These are phyloP conservation scores for Euwallacea similis DNA, from an alignment of 1,140 invertebrate genomes.

Conservation along the genomic window DNA sequence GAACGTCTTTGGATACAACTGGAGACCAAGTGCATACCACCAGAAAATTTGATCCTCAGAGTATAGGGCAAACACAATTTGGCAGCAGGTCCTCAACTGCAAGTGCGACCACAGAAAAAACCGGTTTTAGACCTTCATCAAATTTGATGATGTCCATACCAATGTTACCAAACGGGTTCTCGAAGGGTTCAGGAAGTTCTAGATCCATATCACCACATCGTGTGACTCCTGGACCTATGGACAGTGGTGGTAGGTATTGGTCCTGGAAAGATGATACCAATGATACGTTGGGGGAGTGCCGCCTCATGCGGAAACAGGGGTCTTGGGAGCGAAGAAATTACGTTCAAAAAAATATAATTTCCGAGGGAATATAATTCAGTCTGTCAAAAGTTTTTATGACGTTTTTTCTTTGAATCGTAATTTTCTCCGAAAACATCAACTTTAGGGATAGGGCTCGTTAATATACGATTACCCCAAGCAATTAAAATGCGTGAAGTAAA, in stretches of 20 bases:
- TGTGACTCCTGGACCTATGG: not conserved
- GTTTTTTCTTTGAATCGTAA: no score
- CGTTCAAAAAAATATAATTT: no score
- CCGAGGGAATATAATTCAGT: no score
- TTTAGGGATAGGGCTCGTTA: no score
- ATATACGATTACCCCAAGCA: no score
- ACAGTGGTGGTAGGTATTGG: constrained; percentile 3
- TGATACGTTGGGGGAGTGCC: constrained; percentile 29
- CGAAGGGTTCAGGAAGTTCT: constrained; percentile 6
- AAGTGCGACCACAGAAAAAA: constrained; percentile 9
- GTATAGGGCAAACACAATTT: not conserved
- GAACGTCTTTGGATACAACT: not conserved
- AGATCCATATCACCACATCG: constrained; percentile 5
- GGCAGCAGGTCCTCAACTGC: constrained; percentile 12
- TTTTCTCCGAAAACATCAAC: no score
- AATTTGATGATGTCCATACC: constrained; percentile 4
- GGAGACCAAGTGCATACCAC: not conserved
- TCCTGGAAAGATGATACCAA: constrained; percentile 5
- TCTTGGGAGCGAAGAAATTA: no score
- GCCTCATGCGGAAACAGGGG: not conserved
- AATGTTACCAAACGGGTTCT: not conserved
- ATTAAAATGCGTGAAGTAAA: no score
- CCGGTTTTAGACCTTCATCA: constrained; percentile 8
- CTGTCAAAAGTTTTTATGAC: no score
- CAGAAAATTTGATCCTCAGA: not conserved